Base-by-base conservation (phyloP, 2,113 vertebrate species). In the Bostrychus sinensis region DNA sequence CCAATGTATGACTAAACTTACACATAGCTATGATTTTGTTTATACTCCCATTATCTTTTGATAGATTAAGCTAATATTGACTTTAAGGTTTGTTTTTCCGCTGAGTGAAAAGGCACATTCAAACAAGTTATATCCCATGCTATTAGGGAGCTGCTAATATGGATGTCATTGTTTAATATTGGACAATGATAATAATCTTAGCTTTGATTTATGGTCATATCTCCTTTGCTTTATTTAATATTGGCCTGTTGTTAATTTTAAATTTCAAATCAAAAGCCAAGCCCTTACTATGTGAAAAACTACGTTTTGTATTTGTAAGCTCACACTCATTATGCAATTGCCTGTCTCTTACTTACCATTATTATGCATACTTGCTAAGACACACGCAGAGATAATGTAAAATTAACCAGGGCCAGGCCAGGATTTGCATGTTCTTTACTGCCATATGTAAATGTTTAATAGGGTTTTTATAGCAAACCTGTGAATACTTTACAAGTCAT, bases 181-280 rank as follows among this genome's bases (percentile, higher is more conserved):
- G 45, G 22, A 12, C 10, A 10, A 1, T 25, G 45, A 48, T 48
- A 14, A 25, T 1, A 25, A 48, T 48, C 45, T 14, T 13, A 20
- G 22, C 12, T 48, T 48, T 48, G 45, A 48, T 48, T 22, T 6
- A 48, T 48, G 45, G 19, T 4, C 45, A 25, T 48, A 48, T 48
- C 45, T 7, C 45, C 14, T 14, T 25, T 48, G 45, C 22, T 25
- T 48, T 48, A 25, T 48, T 48, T 48, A 25, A 51, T 28, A 50
- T 26, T 2, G 45, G 5, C 5, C 45, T 26, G 14, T 26, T 50
- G 25, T 51, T 51, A 36, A 55, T 32, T 55, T 11, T n/a, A 12
- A 5, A 14, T 38, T 38, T 39, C 13, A 39, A 39, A 39, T 39
- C 37, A 39, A 39, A 39, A 9, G 37, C 3, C 13, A 12, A n/a